These are phyloP conservation scores for Sclerodermus sp. DNA, from an alignment of 2,888 invertebrate genomes.

Conservation along the genomic window DNA sequence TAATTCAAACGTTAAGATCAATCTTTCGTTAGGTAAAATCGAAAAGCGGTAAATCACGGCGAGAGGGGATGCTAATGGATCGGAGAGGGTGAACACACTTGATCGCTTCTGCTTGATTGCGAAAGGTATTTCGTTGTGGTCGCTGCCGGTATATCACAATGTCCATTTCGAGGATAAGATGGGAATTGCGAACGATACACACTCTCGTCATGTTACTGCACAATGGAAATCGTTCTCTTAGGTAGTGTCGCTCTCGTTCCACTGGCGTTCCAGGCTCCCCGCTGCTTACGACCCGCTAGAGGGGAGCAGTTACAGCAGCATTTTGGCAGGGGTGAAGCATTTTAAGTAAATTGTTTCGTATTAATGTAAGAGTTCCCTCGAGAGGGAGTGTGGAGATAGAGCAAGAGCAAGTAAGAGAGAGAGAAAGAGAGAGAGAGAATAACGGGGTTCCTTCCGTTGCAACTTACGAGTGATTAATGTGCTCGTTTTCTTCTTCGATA, in stretches of 20 bases:
- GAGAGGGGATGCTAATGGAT: too few relatives aligned
- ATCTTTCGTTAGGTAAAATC: too few relatives aligned
- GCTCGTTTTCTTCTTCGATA: neutral
- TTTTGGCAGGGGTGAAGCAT: constrained; percentile 30
- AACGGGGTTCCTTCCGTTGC: neutral
- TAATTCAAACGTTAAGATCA: too few relatives aligned
- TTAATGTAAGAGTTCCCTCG: constrained; percentile 16
- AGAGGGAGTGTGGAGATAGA: neutral
- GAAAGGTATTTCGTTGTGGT: constrained; percentile 31
- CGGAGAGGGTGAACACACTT: constrained; percentile 27
- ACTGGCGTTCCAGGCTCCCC: constrained; percentile 3
- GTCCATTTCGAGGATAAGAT: constrained; percentile 45
- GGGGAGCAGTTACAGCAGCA: constrained; percentile 23
- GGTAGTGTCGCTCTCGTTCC: constrained; percentile 9
- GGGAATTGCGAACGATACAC: constrained; percentile 40
- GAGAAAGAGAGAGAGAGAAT: neutral
- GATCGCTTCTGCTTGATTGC: constrained; percentile 41
- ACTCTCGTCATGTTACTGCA: constrained; percentile 17
- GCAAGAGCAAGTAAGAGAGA: neutral
- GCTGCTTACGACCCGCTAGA: constrained; percentile 8
- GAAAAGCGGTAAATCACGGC: too few relatives aligned
- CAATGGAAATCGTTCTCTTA: constrained; percentile 30
- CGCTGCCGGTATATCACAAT: constrained; percentile 21
- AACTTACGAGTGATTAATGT: neutral
- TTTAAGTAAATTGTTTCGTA: constrained; percentile 42